A percentile compares a stretch with the other conserved stretches of the same genome.
phyloP scores from a whole-genome alignment of 2,113 vertebrate genomes.

The Ceyx margarethae region DNA sequence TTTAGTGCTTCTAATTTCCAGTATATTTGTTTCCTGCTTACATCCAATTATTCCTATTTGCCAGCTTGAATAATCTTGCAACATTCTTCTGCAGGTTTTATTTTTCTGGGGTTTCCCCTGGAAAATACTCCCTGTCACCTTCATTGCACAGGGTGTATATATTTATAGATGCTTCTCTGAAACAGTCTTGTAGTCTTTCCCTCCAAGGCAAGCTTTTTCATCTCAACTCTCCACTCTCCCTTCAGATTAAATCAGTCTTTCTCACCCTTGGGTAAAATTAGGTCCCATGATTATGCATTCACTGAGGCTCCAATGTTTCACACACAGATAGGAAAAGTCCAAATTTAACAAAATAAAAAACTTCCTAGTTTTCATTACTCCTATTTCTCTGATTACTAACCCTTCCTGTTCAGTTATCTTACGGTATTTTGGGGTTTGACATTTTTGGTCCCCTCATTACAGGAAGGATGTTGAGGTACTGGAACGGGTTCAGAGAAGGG shows the following conservation, averaged over 20 bases:
- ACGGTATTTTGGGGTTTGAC: background rate
- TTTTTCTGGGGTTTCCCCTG: background rate
- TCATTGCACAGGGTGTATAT: background rate
- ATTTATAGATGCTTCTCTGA: background rate
- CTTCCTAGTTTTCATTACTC: background rate
- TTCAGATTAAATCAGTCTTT: background rate
- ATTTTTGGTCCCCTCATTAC: background rate
- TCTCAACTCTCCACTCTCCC: background rate
- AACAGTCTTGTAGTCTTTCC: background rate
- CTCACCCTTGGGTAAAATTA: background rate
- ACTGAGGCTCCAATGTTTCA: background rate
- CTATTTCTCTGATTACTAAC: background rate
- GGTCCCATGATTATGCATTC: background rate
- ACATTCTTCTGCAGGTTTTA: background rate
- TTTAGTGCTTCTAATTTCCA: background rate
- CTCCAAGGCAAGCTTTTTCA: background rate
- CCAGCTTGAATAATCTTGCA: background rate
- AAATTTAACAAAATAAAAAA: background rate
- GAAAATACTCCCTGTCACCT: background rate
- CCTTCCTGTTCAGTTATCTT: background rate
- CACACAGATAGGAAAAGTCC: background rate
- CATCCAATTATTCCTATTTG: background rate
- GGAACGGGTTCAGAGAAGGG: too few species aligned
- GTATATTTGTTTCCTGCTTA: background rate
- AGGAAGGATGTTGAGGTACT: too few species aligned